Base-by-base conservation (phyloP, 2,888 invertebrate genomes). In the Dynastes tityus region DNA sequence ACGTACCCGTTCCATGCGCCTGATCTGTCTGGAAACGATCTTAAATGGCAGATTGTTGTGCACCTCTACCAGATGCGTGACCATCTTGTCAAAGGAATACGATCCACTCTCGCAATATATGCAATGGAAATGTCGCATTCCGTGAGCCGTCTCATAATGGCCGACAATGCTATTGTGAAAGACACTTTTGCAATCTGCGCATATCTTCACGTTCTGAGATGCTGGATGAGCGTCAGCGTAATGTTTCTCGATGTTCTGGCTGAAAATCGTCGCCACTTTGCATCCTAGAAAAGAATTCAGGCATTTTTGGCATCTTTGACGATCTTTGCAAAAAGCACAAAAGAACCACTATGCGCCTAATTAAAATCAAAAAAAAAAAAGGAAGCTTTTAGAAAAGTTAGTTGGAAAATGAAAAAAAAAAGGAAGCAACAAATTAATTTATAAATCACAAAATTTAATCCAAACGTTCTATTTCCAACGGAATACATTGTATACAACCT, bases 171-270 rank as follows among this genome's bases (percentile, higher is more conserved):
- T 16, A 2, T 8, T 2, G 55, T 5, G 3, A 8, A 58, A 58
- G 16, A 16, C 4, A 1, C 8, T 8, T 3, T 16, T 16, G 55
- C 55, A 58, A 58, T 58, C 55, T 16, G 55, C 55, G 55, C 55
- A 58, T 6, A 22, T 22, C 16, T 11, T 45, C 45, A 11, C 11
- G 11, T 11, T 11, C 2, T 11, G 9, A 0, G 45, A 8, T 22
- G 22, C n/a, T 27, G 4, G 55, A 27, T 58, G 16, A 8, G 3
- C 22, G 22, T 16, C 13, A 37, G 8, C 5, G 49, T 9, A 80
- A 65, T 83, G 83, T 0, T 74, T 58, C 49, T 73, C 49, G 37
- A 81, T 82, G 16, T 79, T 79, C 0, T 78, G 65, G 9, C 75
- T 37, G 13, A 75, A 78, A 5, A 77, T 64, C 40, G 76, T 49